Base-by-base conservation (phyloP, 2,888 invertebrate species). In the Pseudococcus jackbeardsleyi region DNA sequence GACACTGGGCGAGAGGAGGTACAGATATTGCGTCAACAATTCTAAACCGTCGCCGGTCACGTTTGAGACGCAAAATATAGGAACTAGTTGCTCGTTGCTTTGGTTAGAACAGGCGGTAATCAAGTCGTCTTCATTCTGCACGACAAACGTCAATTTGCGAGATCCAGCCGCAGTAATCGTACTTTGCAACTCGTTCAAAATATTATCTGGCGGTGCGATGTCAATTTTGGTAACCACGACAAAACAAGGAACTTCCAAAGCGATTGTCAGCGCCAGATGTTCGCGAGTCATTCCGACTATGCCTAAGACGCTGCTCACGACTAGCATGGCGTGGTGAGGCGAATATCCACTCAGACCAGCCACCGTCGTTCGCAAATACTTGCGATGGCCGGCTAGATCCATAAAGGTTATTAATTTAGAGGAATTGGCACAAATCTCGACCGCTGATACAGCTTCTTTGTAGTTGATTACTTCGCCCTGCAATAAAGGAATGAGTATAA, bases 341-440 rank as follows among this genome's bases (percentile, higher is more conserved):
- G 92, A 92, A 90, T 94, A 93, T 89, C 94, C 94, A 6, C 97
- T 97, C 59, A 99, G 93, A 0, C 99, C 99, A 92, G 97, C 96
- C 59, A 99, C 95, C 0, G 99, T 99, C 85, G 99, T 99, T 89
- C 96, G 94, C 91, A 99, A 94, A 91, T 99, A 99, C 92, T 99
- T 98, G 90, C 96, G 95, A 92, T 99, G 98, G 0, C 99, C 99
- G 5, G 99, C 99, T 90, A 99, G 93, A 92, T 99, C 99, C 91
- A 99, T 95, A 91, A 98, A 97, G 0, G 98, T 97, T 0, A 99
- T 96, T 48, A 99, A 93, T 92, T 98, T 99, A 9, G 96, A 95
- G 1, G 98, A 98, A 79, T 95, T 93, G 91, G 98, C 98, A 90
- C 97, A 97, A 88, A 99, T 98, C 90, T 99, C 96, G 91, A 98